phyloP scores from a whole-genome alignment of 2,888 invertebrate genomes.

The Deilephila porcellus region DNA sequence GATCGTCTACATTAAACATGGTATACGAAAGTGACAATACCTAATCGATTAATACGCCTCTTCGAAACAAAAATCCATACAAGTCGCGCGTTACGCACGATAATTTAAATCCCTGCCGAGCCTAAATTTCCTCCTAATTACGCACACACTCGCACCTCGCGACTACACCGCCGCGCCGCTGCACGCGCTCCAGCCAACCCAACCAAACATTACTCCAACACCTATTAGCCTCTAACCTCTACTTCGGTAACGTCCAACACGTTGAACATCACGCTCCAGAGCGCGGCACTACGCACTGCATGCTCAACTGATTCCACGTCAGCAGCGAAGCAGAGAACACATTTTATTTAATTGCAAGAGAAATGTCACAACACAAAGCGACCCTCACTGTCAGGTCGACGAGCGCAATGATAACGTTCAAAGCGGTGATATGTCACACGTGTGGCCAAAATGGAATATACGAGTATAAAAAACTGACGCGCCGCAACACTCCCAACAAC shows the following conservation, averaged over 20 bases:
- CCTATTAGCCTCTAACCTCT: constrained; percentile 57
- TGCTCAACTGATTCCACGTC: constrained; percentile 47
- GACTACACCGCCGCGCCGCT: constrained; percentile 48
- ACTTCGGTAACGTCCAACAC: constrained; percentile 46
- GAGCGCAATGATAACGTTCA: constrained; percentile 39
- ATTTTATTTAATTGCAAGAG: constrained; percentile 55
- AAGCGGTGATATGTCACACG: constrained; percentile 50
- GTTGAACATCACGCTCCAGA: constrained; percentile 42
- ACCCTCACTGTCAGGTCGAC: constrained; percentile 33
- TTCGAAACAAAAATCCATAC: constrained; percentile 69
- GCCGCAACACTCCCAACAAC: constrained; percentile 51
- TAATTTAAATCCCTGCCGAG: constrained; percentile 77
- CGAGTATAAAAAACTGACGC: constrained; percentile 42
- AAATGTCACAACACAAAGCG: constrained; percentile 44
- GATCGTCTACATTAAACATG: constrained; percentile 79
- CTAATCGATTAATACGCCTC: constrained; percentile 75
- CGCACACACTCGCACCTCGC: constrained; percentile 60
- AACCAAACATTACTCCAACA: constrained; percentile 51
- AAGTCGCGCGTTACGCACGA: constrained; percentile 56
- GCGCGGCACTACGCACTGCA: constrained; percentile 44
- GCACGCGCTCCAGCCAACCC: constrained; percentile 56
- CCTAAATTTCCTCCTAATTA: constrained; percentile 77
- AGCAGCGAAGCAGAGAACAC: constrained; percentile 52
- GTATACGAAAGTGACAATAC: constrained; percentile 81
- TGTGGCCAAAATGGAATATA: constrained; percentile 37